Percentiles rank a stretch among this genome's conserved stretches.
These are phyloP conservation scores for Agrochola circellaris DNA, from an alignment of 2,888 invertebrate species.

Conservation along the genomic window DNA sequence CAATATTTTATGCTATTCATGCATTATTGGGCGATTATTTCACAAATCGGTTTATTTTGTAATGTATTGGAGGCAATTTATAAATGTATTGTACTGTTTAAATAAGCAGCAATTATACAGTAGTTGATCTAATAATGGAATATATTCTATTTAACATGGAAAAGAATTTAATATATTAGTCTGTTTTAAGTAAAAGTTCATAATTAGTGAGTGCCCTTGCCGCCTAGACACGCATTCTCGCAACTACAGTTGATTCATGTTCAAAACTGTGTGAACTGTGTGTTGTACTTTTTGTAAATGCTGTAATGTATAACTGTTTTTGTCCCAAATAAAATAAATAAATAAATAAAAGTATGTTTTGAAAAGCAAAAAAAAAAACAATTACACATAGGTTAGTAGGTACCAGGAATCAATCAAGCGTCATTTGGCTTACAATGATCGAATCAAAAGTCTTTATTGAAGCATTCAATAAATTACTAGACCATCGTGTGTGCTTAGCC, in stretches of 20 bases:
- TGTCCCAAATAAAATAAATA: too few species aligned
- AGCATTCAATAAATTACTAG: not conserved
- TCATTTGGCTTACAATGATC: not conserved
- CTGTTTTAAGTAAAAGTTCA: not conserved
- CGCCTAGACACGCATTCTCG: not conserved
- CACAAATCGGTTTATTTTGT: not conserved
- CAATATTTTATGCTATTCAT: slow-evolving; percentile 9
- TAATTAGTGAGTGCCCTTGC: not conserved
- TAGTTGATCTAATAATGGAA: not conserved
- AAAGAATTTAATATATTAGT: too few species aligned
- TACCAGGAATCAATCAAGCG: not conserved
- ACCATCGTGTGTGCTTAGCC: too few species aligned
- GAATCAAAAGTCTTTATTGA: not conserved
- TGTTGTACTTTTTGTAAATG: too few species aligned
- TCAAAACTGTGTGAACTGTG: too few species aligned
- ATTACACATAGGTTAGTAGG: too few species aligned
- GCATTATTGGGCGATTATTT: slow-evolving; percentile 17
- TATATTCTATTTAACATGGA: not conserved
- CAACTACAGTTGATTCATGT: not conserved
- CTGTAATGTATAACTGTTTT: too few species aligned
- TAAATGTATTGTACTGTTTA: not conserved
- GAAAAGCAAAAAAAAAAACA: not conserved
- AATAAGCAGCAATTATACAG: not conserved
- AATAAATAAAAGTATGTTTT: too few species aligned
- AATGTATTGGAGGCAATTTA: slow-evolving; percentile 8